A percentile compares a stretch with the other conserved stretches of the same genome.
Evolutionary conservation across 2,888 invertebrate species (phyloP).

Genomic region (Idaea biselata): DNA sequence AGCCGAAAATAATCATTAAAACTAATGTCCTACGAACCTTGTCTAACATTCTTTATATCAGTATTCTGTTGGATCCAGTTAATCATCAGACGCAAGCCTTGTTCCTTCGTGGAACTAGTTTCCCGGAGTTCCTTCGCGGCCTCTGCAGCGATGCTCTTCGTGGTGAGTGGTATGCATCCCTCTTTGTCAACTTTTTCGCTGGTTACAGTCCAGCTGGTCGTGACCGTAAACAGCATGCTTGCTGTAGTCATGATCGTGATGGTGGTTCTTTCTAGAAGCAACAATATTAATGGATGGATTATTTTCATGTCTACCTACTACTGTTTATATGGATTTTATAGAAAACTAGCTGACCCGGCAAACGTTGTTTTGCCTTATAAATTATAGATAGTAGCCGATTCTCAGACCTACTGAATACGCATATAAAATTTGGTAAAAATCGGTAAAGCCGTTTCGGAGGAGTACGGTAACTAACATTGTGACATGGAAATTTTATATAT

Average conservation of each 20-base stretch:
- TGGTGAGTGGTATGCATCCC: constrained; percentile 37
- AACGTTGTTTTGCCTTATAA: no score
- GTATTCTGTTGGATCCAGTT: constrained; percentile 86
- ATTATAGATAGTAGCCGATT: no score
- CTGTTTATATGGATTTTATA: no score
- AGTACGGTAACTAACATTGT: no score
- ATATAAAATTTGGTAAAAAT: no score
- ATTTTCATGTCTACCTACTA: no score
- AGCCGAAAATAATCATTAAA: background rate
- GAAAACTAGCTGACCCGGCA: no score
- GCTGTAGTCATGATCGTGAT: constrained; percentile 58
- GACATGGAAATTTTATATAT: no score
- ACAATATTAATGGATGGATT: no score
- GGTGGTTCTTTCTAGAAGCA: background rate
- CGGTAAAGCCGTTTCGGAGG: no score
- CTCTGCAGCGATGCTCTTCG: constrained; percentile 55
- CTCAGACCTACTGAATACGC: no score
- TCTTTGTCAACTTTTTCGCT: constrained; percentile 60
- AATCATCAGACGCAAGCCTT: constrained; percentile 83
- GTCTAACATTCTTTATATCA: constrained; percentile 84
- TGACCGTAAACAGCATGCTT: constrained; percentile 61
- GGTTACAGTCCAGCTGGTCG: constrained; percentile 58
- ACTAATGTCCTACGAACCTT: constrained; percentile 64
- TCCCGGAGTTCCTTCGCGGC: constrained; percentile 87
- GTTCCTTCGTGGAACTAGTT: constrained; percentile 82